Conservation (phyloP, 2,797 vertebrate genomes). For the Enteromius afrohamiltoni region DNA sequence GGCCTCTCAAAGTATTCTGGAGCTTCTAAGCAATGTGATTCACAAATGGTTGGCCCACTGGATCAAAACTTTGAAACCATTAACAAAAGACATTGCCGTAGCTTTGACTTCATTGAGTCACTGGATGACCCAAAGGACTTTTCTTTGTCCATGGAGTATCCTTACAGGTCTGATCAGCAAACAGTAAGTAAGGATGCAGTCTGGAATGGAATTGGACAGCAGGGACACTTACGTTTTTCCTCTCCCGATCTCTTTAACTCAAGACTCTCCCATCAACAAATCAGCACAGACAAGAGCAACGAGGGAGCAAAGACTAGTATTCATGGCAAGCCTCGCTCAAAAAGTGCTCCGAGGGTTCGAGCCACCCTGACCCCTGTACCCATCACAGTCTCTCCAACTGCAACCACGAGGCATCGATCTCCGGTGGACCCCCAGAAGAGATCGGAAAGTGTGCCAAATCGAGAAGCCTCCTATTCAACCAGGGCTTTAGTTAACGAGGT, state of each 20-base stretch:
- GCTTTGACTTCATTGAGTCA: slow-evolving; percentile 95
- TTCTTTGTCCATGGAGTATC: slow-evolving; percentile 77
- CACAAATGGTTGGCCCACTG: slow-evolving; percentile 85
- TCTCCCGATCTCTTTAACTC: slow-evolving; percentile 77
- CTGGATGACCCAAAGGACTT: slow-evolving; percentile 85
- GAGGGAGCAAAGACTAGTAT: slow-evolving; percentile 77
- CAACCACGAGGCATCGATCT: slow-evolving; percentile 76
- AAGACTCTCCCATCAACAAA: slow-evolving; percentile 74
- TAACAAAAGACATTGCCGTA: slow-evolving; percentile 97
- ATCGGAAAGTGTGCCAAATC: slow-evolving; percentile 76
- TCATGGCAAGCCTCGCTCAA: slow-evolving; percentile 86
- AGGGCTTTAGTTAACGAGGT: slow-evolving; percentile 89
- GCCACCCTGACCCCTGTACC: slow-evolving; percentile 83
- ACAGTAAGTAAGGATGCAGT: slow-evolving; percentile 76
- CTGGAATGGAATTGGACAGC: slow-evolving; percentile 78
- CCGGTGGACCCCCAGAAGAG: slow-evolving; percentile 73
- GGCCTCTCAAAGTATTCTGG: slow-evolving; percentile 72
- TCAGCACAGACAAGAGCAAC: slow-evolving; percentile 70
- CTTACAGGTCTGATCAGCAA: slow-evolving; percentile 72
- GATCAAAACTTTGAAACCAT: slow-evolving; percentile 80
- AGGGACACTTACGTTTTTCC: slow-evolving; percentile 78
- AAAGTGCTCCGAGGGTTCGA: slow-evolving; percentile 86
- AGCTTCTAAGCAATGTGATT: slow-evolving; percentile 84
- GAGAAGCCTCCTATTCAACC: slow-evolving; percentile 75
- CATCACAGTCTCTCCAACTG: slow-evolving; percentile 78